Evolutionary conservation across 2,888 invertebrate species (phyloP).

Genomic region (Unio pictorum): DNA sequence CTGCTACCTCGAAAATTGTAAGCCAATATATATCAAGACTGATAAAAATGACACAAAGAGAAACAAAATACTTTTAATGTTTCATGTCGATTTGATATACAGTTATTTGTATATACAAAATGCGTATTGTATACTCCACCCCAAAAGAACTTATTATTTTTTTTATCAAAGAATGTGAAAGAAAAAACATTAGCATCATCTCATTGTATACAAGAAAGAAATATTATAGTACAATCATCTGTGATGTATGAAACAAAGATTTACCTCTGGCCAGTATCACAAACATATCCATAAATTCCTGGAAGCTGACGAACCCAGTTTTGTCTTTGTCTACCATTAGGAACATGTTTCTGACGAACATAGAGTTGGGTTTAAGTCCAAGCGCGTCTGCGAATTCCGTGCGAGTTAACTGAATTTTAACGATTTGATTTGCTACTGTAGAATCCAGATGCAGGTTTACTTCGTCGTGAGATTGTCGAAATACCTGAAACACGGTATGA

Average conservation of each 20-base stretch:
- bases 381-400: conserved; percentile 78
- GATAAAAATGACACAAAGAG: no score
- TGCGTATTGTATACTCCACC: no score
- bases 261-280: conserved; percentile 76
- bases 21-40: no score
- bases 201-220: not conserved
- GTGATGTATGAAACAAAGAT: not conserved
- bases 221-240: not conserved
- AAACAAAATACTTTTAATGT: no score
- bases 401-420: conserved; percentile 48
- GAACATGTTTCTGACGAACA: conserved; percentile 77
- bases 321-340: conserved; percentile 76
- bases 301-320: conserved; percentile 77
- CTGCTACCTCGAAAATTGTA: no score
- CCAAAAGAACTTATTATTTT: no score
- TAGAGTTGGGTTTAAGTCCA: conserved; percentile 75
- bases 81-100: no score
- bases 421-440: conserved; percentile 30
- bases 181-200: no score
- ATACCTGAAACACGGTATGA: conserved; percentile 18
- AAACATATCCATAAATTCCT: conserved; percentile 77
- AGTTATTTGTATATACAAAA: no score
- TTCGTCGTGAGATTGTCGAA: conserved; percentile 17
- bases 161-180: no score
- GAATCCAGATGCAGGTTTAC: conserved; percentile 15